Evolutionary conservation across 2,797 vertebrate genomes (phyloP), one percentile per base, ranked within the genome.

Genomic region (Scolopax bukidnonensis): DNA sequence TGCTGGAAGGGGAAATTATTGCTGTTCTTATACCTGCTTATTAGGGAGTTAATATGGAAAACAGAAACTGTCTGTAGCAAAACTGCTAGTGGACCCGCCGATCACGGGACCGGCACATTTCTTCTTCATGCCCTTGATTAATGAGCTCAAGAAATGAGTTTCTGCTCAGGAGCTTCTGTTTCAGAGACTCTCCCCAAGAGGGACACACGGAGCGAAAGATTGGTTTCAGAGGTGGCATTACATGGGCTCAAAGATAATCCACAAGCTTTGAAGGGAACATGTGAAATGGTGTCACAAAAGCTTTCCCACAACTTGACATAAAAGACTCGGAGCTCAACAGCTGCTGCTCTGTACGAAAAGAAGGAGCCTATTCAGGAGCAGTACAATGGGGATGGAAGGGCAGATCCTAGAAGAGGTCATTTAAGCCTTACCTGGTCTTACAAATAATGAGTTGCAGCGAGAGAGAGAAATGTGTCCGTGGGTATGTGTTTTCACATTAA

Each of bases 281-380:
- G 98, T 97, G 98, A 98, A 98, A 98, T 51, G 96, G 95, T 96
- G 97, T 95, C 95, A 95, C 87, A 38, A 80, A 96, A 97, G 97
- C 97, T 98, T 98, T 98, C 98, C 98, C 98, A 98, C 98, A 97
- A 98, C 96, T 96, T 96, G 95, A 95, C 97, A 98, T 97, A 98
- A 98, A 98, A 97, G 97, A 28, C 86, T 95, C 38, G 0, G 95
- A 95, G 97, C 96, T 91, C 95, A 95, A 98, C 98, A 98, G 98
- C 98, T 98, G 98, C 98, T 97, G 92, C 93, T 57, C 95, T 93
- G 92, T 80, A 96, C 64, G 63, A 90, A 97, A 92, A 97, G 93
- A 95, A 93, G 93, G 89, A 91, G 84, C 97, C 96, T 97, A 97
- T 98, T 98, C 97, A 98, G 60, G 74, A 75, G 56, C 80, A 77